Evolutionary conservation across 1,140 invertebrate species (phyloP).

Genomic region (Argopecten irradians): DNA sequence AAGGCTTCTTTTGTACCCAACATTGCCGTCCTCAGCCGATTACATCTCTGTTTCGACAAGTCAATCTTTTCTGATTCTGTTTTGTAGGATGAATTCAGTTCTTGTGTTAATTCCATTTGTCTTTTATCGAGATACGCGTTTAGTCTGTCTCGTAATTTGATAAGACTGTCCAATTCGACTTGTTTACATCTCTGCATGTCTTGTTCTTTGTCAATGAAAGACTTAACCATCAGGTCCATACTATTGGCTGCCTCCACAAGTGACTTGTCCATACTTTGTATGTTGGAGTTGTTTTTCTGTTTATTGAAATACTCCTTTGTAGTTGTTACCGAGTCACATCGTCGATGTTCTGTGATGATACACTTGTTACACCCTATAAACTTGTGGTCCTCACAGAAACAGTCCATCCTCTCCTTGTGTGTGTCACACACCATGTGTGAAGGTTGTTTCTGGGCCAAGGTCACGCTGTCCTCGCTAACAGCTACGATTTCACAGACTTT

Average conservation of each 20-base stretch:
- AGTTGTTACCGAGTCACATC: slow-evolving; percentile 30
- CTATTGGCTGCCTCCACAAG: slow-evolving; percentile 33
- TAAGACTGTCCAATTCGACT: slow-evolving; percentile 39
- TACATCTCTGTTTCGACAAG: slow-evolving; percentile 26
- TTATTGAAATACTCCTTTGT: slow-evolving; percentile 34
- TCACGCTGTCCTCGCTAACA: neutral
- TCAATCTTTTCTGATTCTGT: slow-evolving; percentile 42
- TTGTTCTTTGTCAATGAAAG: slow-evolving; percentile 30
- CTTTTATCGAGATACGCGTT: slow-evolving; percentile 36
- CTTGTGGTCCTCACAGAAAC: slow-evolving; percentile 36
- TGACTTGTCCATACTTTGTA: slow-evolving; percentile 27
- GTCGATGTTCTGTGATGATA: slow-evolving; percentile 28
- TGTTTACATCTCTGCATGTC: slow-evolving; percentile 36
- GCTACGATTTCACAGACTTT: neutral
- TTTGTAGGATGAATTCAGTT: slow-evolving; percentile 33
- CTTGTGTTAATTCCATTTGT: slow-evolving; percentile 26
- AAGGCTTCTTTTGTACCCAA: slow-evolving; percentile 39
- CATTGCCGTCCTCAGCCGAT: slow-evolving; percentile 33
- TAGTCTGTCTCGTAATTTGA: slow-evolving; percentile 25
- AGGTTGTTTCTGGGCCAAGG: neutral
- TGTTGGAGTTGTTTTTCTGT: slow-evolving; percentile 34
- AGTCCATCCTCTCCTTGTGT: slow-evolving; percentile 31
- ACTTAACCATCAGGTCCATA: slow-evolving; percentile 36
- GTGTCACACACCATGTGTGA: neutral
- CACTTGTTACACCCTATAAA: slow-evolving; percentile 27